Evolutionary conservation across 2,113 vertebrate genomes (phyloP), one percentile per base, ranked within the genome.

Genomic region (Nothoprocta perdicaria): DNA sequence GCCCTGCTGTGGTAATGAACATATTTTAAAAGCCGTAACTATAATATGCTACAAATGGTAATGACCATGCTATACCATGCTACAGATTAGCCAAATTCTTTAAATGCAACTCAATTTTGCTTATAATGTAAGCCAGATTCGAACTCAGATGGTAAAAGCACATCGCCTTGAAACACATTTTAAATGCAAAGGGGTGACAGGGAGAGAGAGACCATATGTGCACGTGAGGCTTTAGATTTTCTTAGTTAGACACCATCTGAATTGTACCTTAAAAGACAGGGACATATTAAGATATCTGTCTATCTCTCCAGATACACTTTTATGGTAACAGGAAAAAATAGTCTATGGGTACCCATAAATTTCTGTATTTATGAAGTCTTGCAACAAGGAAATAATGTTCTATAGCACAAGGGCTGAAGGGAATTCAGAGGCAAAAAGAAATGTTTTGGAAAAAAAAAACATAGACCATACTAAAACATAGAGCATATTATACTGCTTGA

Each of bases 401-500:
- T 46, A 14, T 29, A 78, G 41, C 35, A 55, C 33, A 24, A 35
- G 48, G 50, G 48, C 19, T 74, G 52, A 79, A 86, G 31, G 29
- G 41, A 84, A 86, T 76, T 41, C 43, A 14, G 57, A 85, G 76
- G 65, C 50, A 90, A 81, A 94, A 62, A 14, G 40, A 79, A 67
- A 17, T 31, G 7, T 13, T 50, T 48, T 73, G 74, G 35, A 15
- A 15, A 76, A 78, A 72, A 86, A 27, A 77, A 86, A 76, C 7
- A 14, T 0, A 0, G 31, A 66, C 18, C 23, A 11, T 29, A 75
- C 74, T 55, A 80, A 92, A 80, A 71, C 4, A 2, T 12, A 48
- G 72, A 87, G 19, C 50, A 5, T 17, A 77, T 55, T 38, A 46
- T 38, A 29, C 3, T 24, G 17, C 76, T 79, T 48, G 50, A 38